A percentile compares a stretch with the other conserved stretches of the same genome.
phyloP scores from a whole-genome alignment of 2,888 invertebrate genomes.

The Ophraella communa region DNA sequence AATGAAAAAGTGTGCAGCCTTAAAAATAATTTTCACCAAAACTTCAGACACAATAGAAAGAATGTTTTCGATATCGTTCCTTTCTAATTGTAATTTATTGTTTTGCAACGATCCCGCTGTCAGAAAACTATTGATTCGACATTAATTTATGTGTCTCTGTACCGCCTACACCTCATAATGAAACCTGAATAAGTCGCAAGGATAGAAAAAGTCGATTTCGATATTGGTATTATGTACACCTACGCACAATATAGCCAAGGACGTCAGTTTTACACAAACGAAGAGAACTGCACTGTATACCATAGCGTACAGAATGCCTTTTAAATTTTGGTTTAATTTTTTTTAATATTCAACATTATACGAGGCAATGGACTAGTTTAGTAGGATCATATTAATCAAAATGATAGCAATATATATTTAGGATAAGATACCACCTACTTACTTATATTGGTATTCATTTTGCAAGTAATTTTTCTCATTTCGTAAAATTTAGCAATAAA shows the following conservation, averaged over 20 bases:
- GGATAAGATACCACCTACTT: too few species aligned
- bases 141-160: conserved; percentile 32
- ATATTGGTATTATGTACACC: conserved; percentile 23
- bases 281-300: neutral
- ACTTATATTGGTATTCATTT: too few species aligned
- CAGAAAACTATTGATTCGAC: conserved; percentile 34
- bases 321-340: too few species aligned
- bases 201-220: conserved; percentile 30
- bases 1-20: too few species aligned
- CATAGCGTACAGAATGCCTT: too few species aligned
- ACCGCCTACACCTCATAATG: conserved; percentile 31
- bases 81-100: conserved; percentile 24
- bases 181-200: conserved; percentile 31
- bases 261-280: conserved; percentile 11
- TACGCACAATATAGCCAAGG: conserved; percentile 22
- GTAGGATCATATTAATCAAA: too few species aligned
- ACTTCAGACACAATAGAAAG: neutral
- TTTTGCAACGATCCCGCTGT: conserved; percentile 23
- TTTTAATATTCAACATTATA: too few species aligned
- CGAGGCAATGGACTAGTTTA: too few species aligned
- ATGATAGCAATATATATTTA: too few species aligned
- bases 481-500: too few species aligned
- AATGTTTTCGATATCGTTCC: neutral
- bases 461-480: too few species aligned
- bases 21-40: neutral